Conservation (phyloP, 2,113 vertebrate species). For the Chelonoidis abingdonii region DNA sequence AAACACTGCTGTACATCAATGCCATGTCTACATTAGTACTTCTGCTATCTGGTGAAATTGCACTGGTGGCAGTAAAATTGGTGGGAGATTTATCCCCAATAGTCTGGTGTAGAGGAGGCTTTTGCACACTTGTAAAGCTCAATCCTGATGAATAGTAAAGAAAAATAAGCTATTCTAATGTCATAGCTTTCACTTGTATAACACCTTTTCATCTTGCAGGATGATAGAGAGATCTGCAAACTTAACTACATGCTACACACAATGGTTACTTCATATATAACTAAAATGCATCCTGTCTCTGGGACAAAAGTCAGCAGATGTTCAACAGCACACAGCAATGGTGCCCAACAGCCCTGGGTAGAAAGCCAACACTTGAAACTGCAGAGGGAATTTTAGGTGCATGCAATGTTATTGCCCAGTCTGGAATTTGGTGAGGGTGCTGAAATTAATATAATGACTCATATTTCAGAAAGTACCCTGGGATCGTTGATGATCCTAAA, state of each 20-base stretch:
- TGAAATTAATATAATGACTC: neutral
- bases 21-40: fast-evolving
- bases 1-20: neutral
- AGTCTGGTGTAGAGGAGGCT: neutral
- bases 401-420: constrained; percentile 37
- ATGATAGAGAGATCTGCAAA: constrained; percentile 26
- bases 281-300: constrained; percentile 54
- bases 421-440: neutral
- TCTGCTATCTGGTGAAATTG: neutral
- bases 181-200: neutral
- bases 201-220: constrained; percentile 24
- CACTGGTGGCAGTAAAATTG: neutral
- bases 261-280: constrained; percentile 39
- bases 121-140: neutral
- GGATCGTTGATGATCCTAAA: constrained; percentile 42
- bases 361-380: neutral
- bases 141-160: neutral
- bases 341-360: neutral
- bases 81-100: neutral
- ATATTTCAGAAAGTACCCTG: constrained; percentile 41
- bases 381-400: neutral
- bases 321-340: neutral
- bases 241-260: neutral
- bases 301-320: constrained; percentile 35
- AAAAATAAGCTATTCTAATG: neutral